Evolutionary conservation across 2,797 vertebrate genomes (phyloP).

Genomic region (Coregonus sp.): DNA sequence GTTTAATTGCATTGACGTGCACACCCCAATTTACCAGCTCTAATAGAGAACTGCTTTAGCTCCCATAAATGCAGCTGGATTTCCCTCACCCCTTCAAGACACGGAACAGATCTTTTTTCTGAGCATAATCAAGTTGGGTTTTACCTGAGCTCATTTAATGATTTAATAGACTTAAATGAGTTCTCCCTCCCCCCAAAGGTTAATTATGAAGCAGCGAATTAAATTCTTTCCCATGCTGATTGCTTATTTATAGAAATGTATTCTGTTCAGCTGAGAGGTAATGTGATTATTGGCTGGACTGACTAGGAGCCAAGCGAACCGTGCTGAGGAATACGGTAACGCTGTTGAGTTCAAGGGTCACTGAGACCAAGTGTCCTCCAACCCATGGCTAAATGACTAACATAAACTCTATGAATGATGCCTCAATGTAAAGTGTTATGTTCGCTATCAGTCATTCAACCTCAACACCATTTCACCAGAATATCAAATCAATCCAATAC

Average conservation of each 20-base stretch:
- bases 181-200: constrained; percentile 73
- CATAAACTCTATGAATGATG: not conserved
- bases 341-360: constrained; percentile 44
- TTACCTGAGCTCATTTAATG: constrained; percentile 79
- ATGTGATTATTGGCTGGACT: constrained; percentile 54
- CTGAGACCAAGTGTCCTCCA: constrained; percentile 27
- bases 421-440: not conserved
- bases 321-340: constrained; percentile 29
- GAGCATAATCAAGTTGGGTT: constrained; percentile 74
- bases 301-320: constrained; percentile 34
- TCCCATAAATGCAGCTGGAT: constrained; percentile 64
- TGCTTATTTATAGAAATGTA: constrained; percentile 70
- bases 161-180: constrained; percentile 78
- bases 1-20: constrained; percentile 71
- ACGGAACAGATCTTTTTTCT: constrained; percentile 48
- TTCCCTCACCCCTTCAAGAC: constrained; percentile 61
- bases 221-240: constrained; percentile 75
- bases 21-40: constrained; percentile 72
- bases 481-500: not conserved
- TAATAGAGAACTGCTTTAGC: constrained; percentile 71
- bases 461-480: not conserved
- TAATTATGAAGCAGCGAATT: constrained; percentile 80
- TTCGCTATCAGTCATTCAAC: not conserved
- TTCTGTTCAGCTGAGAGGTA: constrained; percentile 51
- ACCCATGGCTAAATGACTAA: not conserved